Evolutionary conservation across 1,140 invertebrate genomes (phyloP), one percentile per base, ranked within the genome.

Genomic region (Apocrypta bakeri): DNA sequence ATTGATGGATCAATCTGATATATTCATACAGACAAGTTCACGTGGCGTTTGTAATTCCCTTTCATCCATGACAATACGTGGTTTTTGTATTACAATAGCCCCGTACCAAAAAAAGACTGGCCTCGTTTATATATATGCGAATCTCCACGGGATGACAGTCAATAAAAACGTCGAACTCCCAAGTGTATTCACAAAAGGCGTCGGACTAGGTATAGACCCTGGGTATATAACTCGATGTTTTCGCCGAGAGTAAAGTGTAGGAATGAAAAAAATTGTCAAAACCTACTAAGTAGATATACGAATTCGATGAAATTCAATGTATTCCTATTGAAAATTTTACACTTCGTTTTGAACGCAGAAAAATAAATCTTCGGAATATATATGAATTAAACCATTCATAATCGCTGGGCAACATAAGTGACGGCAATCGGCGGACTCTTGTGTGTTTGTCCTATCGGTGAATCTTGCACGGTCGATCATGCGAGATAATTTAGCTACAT

Each of bases 391-490:
- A 31, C 29, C 64, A 31, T n/a, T n/a, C n/a, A 68, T 29, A 29
- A 68, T 27, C 27, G 63, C 27, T n/a, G n/a, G n/a, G 61, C 64
- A 61, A 14, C 33, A 79, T 48, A 40, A 61, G 33, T 37, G 31
- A 40, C 64, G 64, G 77, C 37, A 40, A 56, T 56, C 48, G 48
- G 6, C 48, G n/a, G n/a, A n/a, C n/a, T n/a, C n/a, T n/a, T n/a
- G n/a, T n/a, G 48, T 21, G 21, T 56, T 17, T 7, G 48, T 7
- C 17, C 48, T 29, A 66, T 66, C 63, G 63, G 2, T 56, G 33
- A 81, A 86, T 85, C 64, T 85, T 87, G 85, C 31, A 83, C 64
- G 75, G 56, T 63, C 85, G 68, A 56, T 83, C 84, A 85, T 82
- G 80, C n/a, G n/a, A n/a, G n/a, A n/a, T n/a, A n/a, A n/a, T n/a